These are phyloP conservation scores for Magallana ariakensis DNA, from an alignment of 1,140 invertebrate species.

Conservation along the genomic window DNA sequence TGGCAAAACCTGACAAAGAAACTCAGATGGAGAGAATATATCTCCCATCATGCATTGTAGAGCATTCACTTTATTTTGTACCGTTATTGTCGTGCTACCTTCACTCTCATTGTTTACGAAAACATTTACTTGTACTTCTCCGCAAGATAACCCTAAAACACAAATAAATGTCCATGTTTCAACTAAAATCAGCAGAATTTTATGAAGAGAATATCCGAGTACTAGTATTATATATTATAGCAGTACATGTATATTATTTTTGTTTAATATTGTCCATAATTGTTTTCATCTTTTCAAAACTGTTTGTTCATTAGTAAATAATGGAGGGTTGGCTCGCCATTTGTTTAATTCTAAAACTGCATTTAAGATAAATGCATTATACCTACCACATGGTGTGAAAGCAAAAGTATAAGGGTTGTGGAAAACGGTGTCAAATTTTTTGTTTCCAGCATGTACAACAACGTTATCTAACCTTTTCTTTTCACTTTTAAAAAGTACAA, in stretches of 20 bases:
- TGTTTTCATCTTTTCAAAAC: too few species aligned
- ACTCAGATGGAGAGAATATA: slow-evolving; percentile 28
- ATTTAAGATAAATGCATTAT: too few species aligned
- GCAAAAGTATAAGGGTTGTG: slow-evolving; percentile 6
- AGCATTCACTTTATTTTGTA: background rate
- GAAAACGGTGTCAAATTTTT: background rate
- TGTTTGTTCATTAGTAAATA: too few species aligned
- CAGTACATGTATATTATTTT: too few species aligned
- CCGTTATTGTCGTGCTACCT: background rate
- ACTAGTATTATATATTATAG: too few species aligned
- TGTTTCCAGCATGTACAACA: background rate
- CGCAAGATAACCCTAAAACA: background rate
- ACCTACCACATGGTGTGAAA: background rate
- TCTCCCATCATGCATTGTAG: background rate
- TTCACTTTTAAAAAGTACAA: background rate
- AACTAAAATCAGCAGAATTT: too few species aligned
- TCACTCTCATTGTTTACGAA: background rate
- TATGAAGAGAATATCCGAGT: too few species aligned
- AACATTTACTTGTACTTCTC: background rate
- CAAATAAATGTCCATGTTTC: too few species aligned
- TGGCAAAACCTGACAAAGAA: slow-evolving; percentile 40
- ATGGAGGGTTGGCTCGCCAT: too few species aligned
- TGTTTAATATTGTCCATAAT: background rate
- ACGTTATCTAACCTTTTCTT: background rate
- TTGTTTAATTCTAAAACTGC: background rate